Percentiles rank a stretch among this genome's conserved stretches.
Evolutionary conservation across 2,888 invertebrate genomes (phyloP).

Genomic region (Conus canariensis): DNA sequence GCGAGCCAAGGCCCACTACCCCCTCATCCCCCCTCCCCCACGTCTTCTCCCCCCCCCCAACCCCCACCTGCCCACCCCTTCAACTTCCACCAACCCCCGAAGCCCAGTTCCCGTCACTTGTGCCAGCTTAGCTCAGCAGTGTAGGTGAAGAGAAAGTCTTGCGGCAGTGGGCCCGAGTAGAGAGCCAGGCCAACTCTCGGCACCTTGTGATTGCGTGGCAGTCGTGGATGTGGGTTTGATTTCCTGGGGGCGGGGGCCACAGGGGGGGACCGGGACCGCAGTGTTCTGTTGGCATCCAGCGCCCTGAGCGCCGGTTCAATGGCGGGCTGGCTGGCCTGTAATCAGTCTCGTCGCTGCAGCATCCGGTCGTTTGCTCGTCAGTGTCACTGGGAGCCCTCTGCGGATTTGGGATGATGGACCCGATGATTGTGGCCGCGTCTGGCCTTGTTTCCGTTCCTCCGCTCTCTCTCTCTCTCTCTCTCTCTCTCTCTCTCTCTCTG

Average conservation of each 20-base stretch:
- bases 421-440: not conserved
- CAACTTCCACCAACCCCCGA: too few relatives aligned
- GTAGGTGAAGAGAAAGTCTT: too few relatives aligned
- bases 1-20: not conserved
- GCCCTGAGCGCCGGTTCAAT: not conserved
- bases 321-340: slow-evolving; percentile 7
- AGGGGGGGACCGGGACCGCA: too few relatives aligned
- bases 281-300: not conserved
- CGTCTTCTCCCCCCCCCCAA: not conserved
- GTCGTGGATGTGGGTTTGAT: not conserved
- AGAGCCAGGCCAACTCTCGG: not conserved
- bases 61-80: too few relatives aligned
- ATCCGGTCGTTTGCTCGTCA: slow-evolving; percentile 28
- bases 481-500: too few relatives aligned
- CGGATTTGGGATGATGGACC: not conserved
- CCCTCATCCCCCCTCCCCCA: not conserved
- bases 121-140: not conserved
- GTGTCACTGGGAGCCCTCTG: not conserved
- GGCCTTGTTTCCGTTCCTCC: slow-evolving; percentile 2
- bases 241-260: not conserved
- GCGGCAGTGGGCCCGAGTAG: too few relatives aligned
- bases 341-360: slow-evolving; percentile 4
- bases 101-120: not conserved
- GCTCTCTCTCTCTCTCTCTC: not conserved
- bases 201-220: not conserved